These are phyloP conservation scores for Vultur gryphus DNA, from an alignment of 2,797 vertebrate genomes.

Conservation along the genomic window DNA sequence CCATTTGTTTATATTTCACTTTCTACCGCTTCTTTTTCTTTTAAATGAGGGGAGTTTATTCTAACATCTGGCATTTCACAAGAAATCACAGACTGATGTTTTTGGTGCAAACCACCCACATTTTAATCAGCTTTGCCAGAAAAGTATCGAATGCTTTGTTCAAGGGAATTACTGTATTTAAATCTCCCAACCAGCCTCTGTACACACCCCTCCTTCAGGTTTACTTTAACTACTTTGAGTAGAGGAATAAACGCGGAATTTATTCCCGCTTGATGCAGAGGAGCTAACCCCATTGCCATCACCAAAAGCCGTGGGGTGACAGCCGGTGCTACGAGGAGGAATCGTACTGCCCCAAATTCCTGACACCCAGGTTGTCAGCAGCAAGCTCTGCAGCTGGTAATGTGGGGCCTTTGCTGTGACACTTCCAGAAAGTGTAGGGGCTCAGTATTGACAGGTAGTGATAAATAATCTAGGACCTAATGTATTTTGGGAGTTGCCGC, in stretches of 20 bases:
- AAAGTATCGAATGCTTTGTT: neutral
- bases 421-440: neutral
- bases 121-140: neutral
- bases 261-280: neutral
- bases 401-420: no score
- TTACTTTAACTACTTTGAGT: neutral
- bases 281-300: neutral
- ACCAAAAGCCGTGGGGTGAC: neutral
- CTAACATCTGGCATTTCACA: fast-evolving
- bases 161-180: neutral
- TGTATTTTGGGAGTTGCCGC: neutral
- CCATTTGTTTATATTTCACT: neutral
- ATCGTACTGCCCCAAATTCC: fast-evolving
- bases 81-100: neutral
- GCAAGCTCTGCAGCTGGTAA: neutral
- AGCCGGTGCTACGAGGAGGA: fast-evolving
- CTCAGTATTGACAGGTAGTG: no score
- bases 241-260: neutral
- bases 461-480: neutral
- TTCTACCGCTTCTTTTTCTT: neutral
- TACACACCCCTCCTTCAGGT: neutral
- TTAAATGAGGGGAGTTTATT: neutral
- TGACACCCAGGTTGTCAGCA: neutral
- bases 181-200: neutral
- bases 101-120: neutral